Evolutionary conservation across 2,113 vertebrate species (phyloP), one percentile per base, ranked within the genome.

Genomic region (Apaloderma vittatum): DNA sequence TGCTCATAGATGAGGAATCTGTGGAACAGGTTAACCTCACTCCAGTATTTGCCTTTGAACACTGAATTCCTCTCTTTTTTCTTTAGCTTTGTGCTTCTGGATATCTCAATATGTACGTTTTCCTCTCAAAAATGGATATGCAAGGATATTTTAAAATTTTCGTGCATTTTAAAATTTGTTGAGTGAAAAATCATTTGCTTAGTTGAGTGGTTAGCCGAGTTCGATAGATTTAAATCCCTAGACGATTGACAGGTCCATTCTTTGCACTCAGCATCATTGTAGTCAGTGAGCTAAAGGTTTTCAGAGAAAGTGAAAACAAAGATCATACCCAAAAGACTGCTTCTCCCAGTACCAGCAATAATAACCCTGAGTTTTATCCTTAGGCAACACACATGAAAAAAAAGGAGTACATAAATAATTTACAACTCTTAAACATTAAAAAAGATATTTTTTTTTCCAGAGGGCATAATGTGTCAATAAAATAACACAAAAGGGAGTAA

Each of bases 341-440:
- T 88, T 93, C 46, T 83, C 37, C 57, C 55, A 67, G 71, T 65
- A 62, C 32, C 6, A 74, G 72, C 48, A 95, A 27, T 87, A 95
- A 91, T 15, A 94, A 84, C 34, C 59, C 67, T 70, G 37, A 94
- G 24, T 83, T 96, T 93, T 91, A 73, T 80, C 63, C 70, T 93
- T 83, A 91, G 72, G 76, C 7, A 12, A 49, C 45, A 86, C 71
- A 93, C 21, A 61, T 29, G 26, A 43, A 52, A 11, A 58, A 82
- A 77, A 87, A 49, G 4, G 6, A 7, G 3, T 26, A 51, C 29
- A 66, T 94, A 84, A 95, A 95, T 88, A 80, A 94, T 91, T 93
- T 83, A 86, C 49, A 75, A 83, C 45, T 91, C 58, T 87, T 86
- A 92, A 93, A 91, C 75, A 81, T 74, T 91, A 86, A 94, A 94